These are phyloP conservation scores for Neoscelio sp. DNA, from an alignment of 2,888 invertebrate species.

Conservation along the genomic window DNA sequence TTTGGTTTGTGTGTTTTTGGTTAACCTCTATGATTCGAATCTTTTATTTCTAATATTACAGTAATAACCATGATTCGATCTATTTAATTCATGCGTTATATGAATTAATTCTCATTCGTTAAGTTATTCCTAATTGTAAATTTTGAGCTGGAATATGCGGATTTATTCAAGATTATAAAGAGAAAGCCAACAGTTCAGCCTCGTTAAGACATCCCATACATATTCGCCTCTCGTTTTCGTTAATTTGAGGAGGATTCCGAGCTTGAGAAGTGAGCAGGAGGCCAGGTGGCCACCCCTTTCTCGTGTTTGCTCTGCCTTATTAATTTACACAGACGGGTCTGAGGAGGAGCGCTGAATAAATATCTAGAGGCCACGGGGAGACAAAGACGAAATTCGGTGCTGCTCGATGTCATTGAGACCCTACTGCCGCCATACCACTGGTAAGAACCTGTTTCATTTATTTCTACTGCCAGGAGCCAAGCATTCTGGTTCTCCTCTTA, in stretches of 20 bases:
- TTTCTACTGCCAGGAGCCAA: constrained; percentile 75
- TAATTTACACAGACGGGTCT: constrained; percentile 75
- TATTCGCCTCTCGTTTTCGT: constrained; percentile 67
- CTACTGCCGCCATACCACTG: constrained; percentile 53
- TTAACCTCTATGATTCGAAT: too few species aligned
- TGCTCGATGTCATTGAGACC: constrained; percentile 56
- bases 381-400: constrained; percentile 75
- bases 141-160: constrained; percentile 29
- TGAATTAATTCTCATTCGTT: too few species aligned
- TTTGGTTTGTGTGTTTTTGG: too few species aligned
- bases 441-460: constrained; percentile 78
- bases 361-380: constrained; percentile 72
- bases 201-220: constrained; percentile 66
- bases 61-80: too few species aligned
- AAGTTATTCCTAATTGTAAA: constrained; percentile 44
- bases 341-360: constrained; percentile 75
- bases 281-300: constrained; percentile 68
- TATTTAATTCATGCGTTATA: too few species aligned
- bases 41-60: too few species aligned
- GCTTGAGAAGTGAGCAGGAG: constrained; percentile 61
- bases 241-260: constrained; percentile 65
- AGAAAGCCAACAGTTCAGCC: constrained; percentile 45
- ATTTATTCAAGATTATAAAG: constrained; percentile 49
- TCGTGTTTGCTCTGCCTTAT: constrained; percentile 76
- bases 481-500: constrained; percentile 75